phyloP scores from a whole-genome alignment of 2,888 invertebrate species.

The Phortica okadai region DNA sequence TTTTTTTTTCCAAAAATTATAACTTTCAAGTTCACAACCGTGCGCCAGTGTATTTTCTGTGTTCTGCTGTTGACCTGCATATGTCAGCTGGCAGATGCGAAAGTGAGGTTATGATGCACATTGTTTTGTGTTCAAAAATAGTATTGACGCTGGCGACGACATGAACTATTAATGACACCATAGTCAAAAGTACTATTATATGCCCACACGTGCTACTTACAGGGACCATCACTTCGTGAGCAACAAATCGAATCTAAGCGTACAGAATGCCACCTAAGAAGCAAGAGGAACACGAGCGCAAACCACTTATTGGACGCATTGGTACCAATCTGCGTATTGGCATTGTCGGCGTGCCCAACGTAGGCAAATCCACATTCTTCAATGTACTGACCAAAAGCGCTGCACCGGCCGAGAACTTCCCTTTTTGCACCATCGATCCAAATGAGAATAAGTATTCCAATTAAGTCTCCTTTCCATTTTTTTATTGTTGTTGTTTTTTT shows the following conservation, averaged over 20 bases:
- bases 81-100: background rate
- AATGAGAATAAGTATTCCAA: constrained; percentile 97
- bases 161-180: too few species aligned
- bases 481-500: background rate
- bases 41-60: too few species aligned
- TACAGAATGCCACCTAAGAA: constrained; percentile 85
- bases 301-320: constrained; percentile 94
- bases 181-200: too few species aligned
- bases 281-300: constrained; percentile 90
- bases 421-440: constrained; percentile 99
- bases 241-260: background rate
- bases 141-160: background rate
- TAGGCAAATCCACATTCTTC: constrained; percentile 99
- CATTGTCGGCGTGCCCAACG: constrained; percentile 95
- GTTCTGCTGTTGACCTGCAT: too few species aligned
- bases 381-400: constrained; percentile 98
- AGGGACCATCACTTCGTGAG: too few species aligned
- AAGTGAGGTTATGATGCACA: constrained; percentile 27
- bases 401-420: constrained; percentile 98
- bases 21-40: too few species aligned
- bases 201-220: too few species aligned
- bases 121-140: constrained; percentile 18
- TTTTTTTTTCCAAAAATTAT: constrained; percentile 36
- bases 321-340: constrained; percentile 98
- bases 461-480: constrained; percentile 35